Base-by-base conservation (phyloP, 1,140 invertebrate genomes). In the Ceratosolen solmsi region DNA sequence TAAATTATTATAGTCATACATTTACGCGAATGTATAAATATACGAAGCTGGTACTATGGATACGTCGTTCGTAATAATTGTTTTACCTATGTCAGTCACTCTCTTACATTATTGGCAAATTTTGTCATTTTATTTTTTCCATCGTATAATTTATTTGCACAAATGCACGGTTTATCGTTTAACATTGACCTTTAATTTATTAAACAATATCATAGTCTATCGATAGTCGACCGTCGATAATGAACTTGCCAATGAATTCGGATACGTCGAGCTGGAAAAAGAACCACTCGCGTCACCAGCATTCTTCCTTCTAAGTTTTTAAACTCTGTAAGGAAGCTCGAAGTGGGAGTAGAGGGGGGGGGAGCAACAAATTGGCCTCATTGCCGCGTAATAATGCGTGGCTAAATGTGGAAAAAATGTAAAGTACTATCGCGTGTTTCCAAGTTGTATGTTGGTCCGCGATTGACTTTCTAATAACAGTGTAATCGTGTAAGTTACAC, bases 401-500 rank as follows among this genome's bases (percentile, higher is more conserved):
- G 58, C 56, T 27, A 58, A 60, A 51, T 51, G 33, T 51, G 33
- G 20, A 54, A 77, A 79, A 77, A 77, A 82, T 77, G 73, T 71
- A 60, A 82, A 82, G 41, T 49, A 75, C 51, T 25, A 49, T 82
- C 72, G 80, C 80, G 80, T 82, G 80, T 49, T 60, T 15, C 27
- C 20, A 60, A 60, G 54, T 63, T 46, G 74, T 51, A 49, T 13
- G 15, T 72, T 58, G 36, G 46, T 51, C 73, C 70, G 25, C 71
- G 72, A 77, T 77, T 72, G 73, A 56, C 46, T 71, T 51, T 33
- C 74, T 82, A 82, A 82, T 82, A 77, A 77, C 80, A 46, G 74
- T 77, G 73, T 82, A 77, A 82, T 77, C 74, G 77, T 25, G 27
- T 22, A 63, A 60, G 74, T 77, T 82, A 82, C 80, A 77, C 80